phyloP scores from a whole-genome alignment of 1,140 invertebrate genomes.

The Drosophila carrolli region DNA sequence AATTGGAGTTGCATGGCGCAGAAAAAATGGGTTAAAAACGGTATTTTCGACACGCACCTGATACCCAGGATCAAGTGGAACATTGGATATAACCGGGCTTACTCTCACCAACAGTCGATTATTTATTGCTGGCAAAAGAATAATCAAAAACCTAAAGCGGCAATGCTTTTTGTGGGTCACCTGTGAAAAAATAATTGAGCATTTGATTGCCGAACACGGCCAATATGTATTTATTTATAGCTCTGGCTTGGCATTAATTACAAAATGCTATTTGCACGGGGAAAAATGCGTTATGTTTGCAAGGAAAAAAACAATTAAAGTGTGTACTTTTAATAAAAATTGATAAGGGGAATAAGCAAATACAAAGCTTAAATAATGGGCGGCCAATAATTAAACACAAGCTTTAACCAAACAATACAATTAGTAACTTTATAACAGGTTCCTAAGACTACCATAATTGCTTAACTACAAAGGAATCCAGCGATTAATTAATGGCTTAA shows the following conservation, averaged over 20 bases:
- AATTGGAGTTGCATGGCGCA: not conserved
- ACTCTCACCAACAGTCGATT: conserved; percentile 53
- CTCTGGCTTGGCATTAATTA: conserved; percentile 18
- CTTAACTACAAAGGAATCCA: not conserved
- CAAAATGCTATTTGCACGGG: conserved; percentile 18
- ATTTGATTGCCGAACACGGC: conserved; percentile 10
- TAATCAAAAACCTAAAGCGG: conserved; percentile 30
- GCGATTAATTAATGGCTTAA: conserved; percentile 16
- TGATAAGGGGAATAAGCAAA: not conserved
- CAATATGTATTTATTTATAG: conserved; percentile 26
- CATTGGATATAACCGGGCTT: conserved; percentile 18
- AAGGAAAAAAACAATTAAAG: not conserved
- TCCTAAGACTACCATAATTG: no score
- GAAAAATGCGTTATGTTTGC: not conserved
- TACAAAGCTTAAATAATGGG: not conserved
- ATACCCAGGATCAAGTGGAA: conserved; percentile 25
- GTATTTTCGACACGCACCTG: conserved; percentile 35
- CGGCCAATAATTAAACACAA: not conserved
- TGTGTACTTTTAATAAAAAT: not conserved
- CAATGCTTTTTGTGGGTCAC: conserved; percentile 29
- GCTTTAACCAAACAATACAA: not conserved
- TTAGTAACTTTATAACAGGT: not conserved
- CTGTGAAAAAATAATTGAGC: conserved; percentile 66
- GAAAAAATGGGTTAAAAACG: conserved; percentile 19
- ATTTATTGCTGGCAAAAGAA: conserved; percentile 63